Base-by-base conservation (phyloP, 2,113 vertebrate species). In the Chlamydotis undulata region DNA sequence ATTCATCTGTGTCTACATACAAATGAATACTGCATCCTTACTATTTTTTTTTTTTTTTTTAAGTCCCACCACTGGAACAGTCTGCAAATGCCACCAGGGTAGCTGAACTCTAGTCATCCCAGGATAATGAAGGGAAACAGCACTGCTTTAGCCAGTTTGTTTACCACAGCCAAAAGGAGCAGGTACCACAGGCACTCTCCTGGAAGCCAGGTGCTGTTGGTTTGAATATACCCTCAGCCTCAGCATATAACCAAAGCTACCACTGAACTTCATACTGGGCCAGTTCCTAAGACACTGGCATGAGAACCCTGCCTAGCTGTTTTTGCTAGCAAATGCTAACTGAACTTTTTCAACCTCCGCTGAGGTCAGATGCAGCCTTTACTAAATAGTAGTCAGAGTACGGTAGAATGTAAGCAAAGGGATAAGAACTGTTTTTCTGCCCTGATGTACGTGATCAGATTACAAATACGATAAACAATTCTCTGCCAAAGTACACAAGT, bases 381-480 rank as follows among this genome's bases (percentile, higher is more conserved):
- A 63, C 83, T 75, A 50, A 63, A 59, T 5, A 8, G 68, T 45
- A 84, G 21, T 5, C 22, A 15, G 52, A 83, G 28, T 11, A 88
- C 4, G 21, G 59, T 9, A 93, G 71, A 86, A 80, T 39, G 47
- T 77, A 95, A 94, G 56, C 92, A 83, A 88, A 90, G 71, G 71
- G 90, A 82, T 95, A 83, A 80, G 33, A 77, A 81, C 19, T 94
- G 28, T 96, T 97, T 93, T 97, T 95, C 79, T 96, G 71, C 88
- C 88, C 90, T 81, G 52, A 71, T 92, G 47, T 74, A 79, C 21
- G 49, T 28, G 83, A 94, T 96, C 87, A 87, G 43, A 86, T 96
- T 91, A 86, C 93, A 95, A 92, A 56, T 52, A 89, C 21, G 71
- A 94, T 41, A 94, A 94, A 78, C 71, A 90, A 71, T 68, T 95